Evolutionary conservation across 2,888 invertebrate genomes (phyloP).

Genomic region (Drosophila fungiperda): DNA sequence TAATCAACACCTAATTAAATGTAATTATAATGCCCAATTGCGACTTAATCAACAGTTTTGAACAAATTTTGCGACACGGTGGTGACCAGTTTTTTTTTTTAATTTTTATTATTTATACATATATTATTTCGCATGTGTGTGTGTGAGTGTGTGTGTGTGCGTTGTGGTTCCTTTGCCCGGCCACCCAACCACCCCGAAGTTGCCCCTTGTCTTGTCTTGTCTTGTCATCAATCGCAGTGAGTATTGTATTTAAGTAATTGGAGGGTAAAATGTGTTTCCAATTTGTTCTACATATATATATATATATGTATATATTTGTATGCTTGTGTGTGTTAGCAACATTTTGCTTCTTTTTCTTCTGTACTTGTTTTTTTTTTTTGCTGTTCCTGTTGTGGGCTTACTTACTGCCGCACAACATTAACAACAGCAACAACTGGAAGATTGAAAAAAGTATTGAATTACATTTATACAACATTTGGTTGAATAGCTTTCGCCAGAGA

Average conservation of each 20-base stretch:
- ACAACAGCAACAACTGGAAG: constrained; percentile 39
- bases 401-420: constrained; percentile 25
- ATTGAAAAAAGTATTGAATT: constrained; percentile 80
- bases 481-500: constrained; percentile 64
- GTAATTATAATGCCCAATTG: constrained; percentile 19
- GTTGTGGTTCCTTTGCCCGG: neutral
- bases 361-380: neutral
- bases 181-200: neutral
- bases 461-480: constrained; percentile 79
- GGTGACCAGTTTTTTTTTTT: constrained; percentile 4
- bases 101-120: neutral
- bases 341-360: constrained; percentile 24
- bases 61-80: constrained; percentile 28
- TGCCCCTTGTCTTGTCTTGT: neutral
- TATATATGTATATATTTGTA: neutral
- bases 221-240: constrained; percentile 34
- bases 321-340: constrained; percentile 37
- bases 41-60: constrained; percentile 10
- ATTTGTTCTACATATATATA: constrained; percentile 56
- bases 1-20: constrained; percentile 10
- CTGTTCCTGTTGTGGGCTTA: constrained; percentile 21
- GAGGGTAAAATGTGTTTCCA: constrained; percentile 80
- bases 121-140: neutral
- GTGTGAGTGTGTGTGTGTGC: neutral
- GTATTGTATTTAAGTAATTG: constrained; percentile 76